Evolutionary conservation across 1,140 invertebrate genomes (phyloP), one percentile per base, ranked within the genome.

Genomic region (Cephus cinctus): DNA sequence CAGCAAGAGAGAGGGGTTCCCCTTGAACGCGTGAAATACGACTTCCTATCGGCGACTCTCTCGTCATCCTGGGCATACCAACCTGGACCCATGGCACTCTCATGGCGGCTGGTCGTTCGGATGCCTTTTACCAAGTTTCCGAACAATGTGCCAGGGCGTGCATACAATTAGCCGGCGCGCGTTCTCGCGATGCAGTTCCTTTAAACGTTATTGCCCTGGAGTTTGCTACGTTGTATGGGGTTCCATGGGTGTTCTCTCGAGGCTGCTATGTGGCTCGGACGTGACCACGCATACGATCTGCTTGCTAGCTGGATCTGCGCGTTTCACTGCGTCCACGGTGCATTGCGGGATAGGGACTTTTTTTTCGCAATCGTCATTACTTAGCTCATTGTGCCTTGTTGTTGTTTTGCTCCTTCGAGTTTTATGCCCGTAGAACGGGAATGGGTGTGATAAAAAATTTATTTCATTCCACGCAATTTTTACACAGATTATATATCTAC

Each of bases 161-260:
- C 64, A 63, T 69, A 70, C 57, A 63, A 73, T 70, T 66, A 71
- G 55, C 57, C 59, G 56, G 59, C 58, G 41, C n/a, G n/a, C 55
- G 59, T 63, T 62, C 54, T 63, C 59, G 58, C 52, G 52, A 60
- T 56, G 53, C 58, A 50, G 60, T 43, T 51, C 56, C 52, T 60
- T 51, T 59, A n/a, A n/a, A 38, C 54, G 52, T 61, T 69, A 63
- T 69, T 66, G 60, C 63, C 57, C 55, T 57, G 63, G 39, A 51
- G 48, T 57, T 56, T 56, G 54, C 59, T 59, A 61, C 59, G 63
- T 64, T 63, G 60, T 62, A 63, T 57, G 49, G 43, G 43, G 50
- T 54, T n/a, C 14, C 34, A 11, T 45, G 48, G 27, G 48, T 45
- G 36, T 12, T 27, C 22, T 42, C 36, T 30, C 43, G 41, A 32